These are phyloP conservation scores for Asobara japonica DNA, from an alignment of 1,140 invertebrate genomes.

Conservation along the genomic window DNA sequence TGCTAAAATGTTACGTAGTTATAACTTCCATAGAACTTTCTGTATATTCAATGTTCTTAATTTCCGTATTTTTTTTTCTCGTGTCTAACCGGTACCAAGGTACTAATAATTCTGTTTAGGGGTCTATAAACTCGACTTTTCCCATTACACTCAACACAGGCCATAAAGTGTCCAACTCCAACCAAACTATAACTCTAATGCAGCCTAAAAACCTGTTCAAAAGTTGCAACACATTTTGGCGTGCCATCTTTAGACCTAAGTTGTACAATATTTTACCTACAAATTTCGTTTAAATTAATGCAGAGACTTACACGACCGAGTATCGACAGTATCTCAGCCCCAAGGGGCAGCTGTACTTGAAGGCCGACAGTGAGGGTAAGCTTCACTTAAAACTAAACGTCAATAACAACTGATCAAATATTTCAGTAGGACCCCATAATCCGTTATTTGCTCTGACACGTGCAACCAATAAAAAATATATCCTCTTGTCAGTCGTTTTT, in stretches of 20 bases:
- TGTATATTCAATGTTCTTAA: background rate
- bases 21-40: too few relatives aligned
- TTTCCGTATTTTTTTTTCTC: background rate
- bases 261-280: slow-evolving; percentile 40
- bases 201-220: background rate
- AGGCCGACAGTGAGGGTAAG: slow-evolving; percentile 84
- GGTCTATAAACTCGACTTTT: background rate
- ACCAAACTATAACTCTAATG: background rate
- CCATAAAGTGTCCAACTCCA: background rate
- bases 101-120: background rate
- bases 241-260: slow-evolving; percentile 17
- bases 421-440: slow-evolving; percentile 22
- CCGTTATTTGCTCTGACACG: slow-evolving; percentile 4
- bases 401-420: slow-evolving; percentile 41
- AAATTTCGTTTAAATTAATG: slow-evolving; percentile 65
- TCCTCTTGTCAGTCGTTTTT: background rate
- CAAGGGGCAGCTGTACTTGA: slow-evolving; percentile 81
- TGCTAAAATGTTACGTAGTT: too few relatives aligned
- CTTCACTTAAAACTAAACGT: slow-evolving; percentile 60
- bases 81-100: background rate
- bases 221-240: background rate
- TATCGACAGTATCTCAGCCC: slow-evolving; percentile 75
- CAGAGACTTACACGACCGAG: slow-evolving; percentile 72
- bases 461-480: slow-evolving; percentile 1
- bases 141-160: background rate